phyloP scores from a whole-genome alignment of 2,113 vertebrate genomes.

The Dasyprocta punctata region DNA sequence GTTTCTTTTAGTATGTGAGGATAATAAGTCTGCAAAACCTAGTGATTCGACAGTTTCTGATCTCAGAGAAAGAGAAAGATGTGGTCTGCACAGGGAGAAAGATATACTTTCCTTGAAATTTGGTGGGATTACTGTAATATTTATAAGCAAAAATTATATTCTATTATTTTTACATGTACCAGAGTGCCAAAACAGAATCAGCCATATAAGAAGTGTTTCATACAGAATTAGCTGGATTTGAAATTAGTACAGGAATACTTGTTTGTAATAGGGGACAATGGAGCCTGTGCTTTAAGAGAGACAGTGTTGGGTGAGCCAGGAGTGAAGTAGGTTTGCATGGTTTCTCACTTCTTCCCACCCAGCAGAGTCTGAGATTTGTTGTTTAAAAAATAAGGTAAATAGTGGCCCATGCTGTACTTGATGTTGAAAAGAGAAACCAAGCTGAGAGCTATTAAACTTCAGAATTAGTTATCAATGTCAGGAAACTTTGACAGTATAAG shows the following conservation, averaged over 20 bases:
- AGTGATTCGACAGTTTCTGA: background rate
- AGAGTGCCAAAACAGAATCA: background rate
- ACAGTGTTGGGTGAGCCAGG: background rate
- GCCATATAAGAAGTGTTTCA: background rate
- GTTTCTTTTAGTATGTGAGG: conserved; percentile 30
- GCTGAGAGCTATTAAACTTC: conserved; percentile 33
- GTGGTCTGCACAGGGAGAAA: background rate
- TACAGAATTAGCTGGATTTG: background rate
- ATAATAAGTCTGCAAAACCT: conserved; percentile 4
- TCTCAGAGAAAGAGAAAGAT: background rate
- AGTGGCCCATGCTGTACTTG: background rate
- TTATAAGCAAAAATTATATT: background rate
- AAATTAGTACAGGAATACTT: background rate
- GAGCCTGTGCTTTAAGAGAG: background rate
- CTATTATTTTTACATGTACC: background rate
- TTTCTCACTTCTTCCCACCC: background rate
- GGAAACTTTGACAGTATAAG: too few species aligned
- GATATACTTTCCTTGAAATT: background rate
- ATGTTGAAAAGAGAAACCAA: conserved; percentile 30
- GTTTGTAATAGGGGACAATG: background rate
- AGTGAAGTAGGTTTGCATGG: background rate
- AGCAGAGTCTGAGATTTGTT: background rate
- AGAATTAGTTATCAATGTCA: background rate
- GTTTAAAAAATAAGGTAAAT: conserved; percentile 56
- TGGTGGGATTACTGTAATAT: background rate